A percentile compares a stretch with the other conserved stretches of the same genome.
phyloP scores from a whole-genome alignment of 2,888 invertebrate genomes.

The Ormyrus thymus region DNA sequence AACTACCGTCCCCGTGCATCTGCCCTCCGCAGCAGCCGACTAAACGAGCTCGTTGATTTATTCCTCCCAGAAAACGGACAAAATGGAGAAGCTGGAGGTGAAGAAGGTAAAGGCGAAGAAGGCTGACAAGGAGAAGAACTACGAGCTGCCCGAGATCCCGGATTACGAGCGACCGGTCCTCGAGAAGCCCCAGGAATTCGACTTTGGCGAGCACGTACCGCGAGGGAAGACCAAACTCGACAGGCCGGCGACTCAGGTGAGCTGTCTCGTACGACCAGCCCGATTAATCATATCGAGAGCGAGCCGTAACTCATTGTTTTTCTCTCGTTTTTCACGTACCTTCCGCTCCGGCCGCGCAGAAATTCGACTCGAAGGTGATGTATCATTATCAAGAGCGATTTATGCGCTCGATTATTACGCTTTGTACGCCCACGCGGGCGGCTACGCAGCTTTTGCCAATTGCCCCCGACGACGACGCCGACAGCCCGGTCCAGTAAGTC shows the following conservation, averaged over 20 bases:
- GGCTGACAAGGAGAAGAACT: constrained; percentile 67
- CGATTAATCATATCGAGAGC: not conserved
- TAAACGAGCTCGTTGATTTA: constrained; percentile 14
- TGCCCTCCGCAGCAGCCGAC: not conserved
- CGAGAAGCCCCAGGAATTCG: constrained; percentile 76
- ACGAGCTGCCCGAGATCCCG: constrained; percentile 73
- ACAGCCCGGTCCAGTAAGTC: constrained; percentile 19
- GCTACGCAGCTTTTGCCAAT: constrained; percentile 27
- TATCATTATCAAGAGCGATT: constrained; percentile 39
- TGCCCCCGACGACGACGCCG: constrained; percentile 19
- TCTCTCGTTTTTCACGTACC: constrained; percentile 43
- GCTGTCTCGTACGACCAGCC: not conserved
- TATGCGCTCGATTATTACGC: not conserved
- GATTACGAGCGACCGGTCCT: constrained; percentile 87
- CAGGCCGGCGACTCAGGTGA: constrained; percentile 69
- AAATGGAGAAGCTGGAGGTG: constrained; percentile 66
- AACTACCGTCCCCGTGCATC: no score
- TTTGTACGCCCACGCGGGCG: not conserved
- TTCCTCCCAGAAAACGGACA: constrained; percentile 69
- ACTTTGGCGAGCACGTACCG: constrained; percentile 66
- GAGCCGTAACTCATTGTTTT: constrained; percentile 1
- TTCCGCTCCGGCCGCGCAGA: constrained; percentile 60
- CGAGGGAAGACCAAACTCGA: constrained; percentile 73
- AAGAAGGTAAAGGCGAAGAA: constrained; percentile 70
- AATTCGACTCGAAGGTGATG: constrained; percentile 73